phyloP scores from a whole-genome alignment of 23 tunicate species.

The Styela plicata region DNA sequence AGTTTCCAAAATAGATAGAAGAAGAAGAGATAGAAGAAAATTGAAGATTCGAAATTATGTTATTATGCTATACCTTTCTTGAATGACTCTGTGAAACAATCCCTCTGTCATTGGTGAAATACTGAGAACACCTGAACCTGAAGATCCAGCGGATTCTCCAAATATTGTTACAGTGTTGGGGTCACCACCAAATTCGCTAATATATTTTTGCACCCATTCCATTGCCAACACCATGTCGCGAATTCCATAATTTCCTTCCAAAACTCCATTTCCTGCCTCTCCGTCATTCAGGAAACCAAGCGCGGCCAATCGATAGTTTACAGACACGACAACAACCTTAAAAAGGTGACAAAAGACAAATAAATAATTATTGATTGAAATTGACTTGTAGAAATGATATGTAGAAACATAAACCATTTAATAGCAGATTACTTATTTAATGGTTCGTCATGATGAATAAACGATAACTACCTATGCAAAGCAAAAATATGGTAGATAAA shows the following conservation, averaged over 20 bases:
- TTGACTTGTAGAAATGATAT: too few relatives aligned
- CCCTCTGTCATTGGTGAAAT: constrained; percentile 24
- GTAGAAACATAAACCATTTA: too few relatives aligned
- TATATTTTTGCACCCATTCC: constrained; percentile 29
- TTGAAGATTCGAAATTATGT: too few relatives aligned
- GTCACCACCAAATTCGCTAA: constrained; percentile 26
- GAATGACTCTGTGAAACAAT: constrained; percentile 13
- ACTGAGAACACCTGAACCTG: constrained; percentile 16
- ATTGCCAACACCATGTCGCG: constrained; percentile 18
- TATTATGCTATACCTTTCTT: constrained; percentile 31
- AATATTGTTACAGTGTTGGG: constrained; percentile 21
- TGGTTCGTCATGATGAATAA: too few relatives aligned
- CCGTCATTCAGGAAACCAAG: constrained; percentile 32
- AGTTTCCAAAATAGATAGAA: too few relatives aligned
- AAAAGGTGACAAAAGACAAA: too few relatives aligned
- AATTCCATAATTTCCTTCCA: constrained; percentile 33
- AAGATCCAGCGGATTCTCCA: constrained; percentile 27
- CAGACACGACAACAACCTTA: constrained; percentile 33
- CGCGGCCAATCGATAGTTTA: constrained; percentile 29
- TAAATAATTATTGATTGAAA: too few relatives aligned
- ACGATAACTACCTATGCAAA: too few relatives aligned
- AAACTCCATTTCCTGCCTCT: neutral
- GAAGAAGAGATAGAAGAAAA: too few relatives aligned
- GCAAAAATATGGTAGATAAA: too few relatives aligned
- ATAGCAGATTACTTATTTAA: too few relatives aligned